Conservation (phyloP, 2,888 invertebrate genomes). For the Drepana falcataria region DNA sequence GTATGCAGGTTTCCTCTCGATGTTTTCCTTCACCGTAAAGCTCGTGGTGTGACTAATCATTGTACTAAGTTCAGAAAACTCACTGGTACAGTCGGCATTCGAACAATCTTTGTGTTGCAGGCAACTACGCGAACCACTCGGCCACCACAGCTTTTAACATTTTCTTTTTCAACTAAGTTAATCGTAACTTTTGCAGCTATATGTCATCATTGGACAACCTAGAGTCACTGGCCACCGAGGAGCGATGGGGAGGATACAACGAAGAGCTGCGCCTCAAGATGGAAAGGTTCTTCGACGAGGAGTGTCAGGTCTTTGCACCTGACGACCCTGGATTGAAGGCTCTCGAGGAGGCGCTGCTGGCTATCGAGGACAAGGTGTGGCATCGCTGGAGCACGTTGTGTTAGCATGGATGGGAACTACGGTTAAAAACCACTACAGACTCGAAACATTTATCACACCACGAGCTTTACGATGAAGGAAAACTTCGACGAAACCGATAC, state of each 20-base stretch:
- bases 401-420: not conserved
- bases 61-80: too few relatives aligned
- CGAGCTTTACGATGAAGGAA: too few relatives aligned
- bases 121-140: too few relatives aligned
- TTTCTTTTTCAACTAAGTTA: too few relatives aligned
- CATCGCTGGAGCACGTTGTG: too few relatives aligned
- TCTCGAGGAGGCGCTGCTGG: slow-evolving; percentile 47
- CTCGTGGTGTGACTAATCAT: too few relatives aligned
- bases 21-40: too few relatives aligned
- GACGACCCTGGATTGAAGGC: slow-evolving; percentile 52
- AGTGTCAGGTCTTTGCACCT: slow-evolving; percentile 49
- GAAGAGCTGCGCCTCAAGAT: slow-evolving; percentile 48
- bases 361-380: slow-evolving; percentile 42
- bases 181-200: slow-evolving; percentile 29
- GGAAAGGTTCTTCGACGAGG: slow-evolving; percentile 55
- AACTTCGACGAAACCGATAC: too few relatives aligned
- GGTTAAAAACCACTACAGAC: slow-evolving; percentile 1
- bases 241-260: slow-evolving; percentile 18
- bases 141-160: too few relatives aligned
- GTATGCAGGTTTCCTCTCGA: too few relatives aligned
- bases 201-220: slow-evolving; percentile 29
- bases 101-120: too few relatives aligned
- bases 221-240: slow-evolving; percentile 18
- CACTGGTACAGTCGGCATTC: too few relatives aligned
- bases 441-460: not conserved